Evolutionary conservation across 1,140 invertebrate genomes (phyloP), one percentile per base, ranked within the genome.

Genomic region (Marisa cornuarietis): DNA sequence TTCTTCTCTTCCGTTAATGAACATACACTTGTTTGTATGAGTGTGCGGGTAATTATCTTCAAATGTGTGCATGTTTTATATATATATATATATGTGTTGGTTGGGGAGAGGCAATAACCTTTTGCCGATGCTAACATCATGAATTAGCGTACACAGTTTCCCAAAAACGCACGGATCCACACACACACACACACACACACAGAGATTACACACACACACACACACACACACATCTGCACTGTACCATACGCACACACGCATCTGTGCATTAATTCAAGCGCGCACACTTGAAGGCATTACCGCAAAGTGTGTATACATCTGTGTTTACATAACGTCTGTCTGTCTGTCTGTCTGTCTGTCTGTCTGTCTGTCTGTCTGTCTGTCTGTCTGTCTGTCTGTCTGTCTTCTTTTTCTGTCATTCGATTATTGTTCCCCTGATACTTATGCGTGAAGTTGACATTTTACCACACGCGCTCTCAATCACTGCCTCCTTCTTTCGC

Each of bases 381-480:
- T 76, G 75, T 76, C 49, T 76, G 75, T 76, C 49, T 76, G 74
- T 76, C 20, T 76, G 74, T 75, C 26, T 75, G 73, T 75, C 24
- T 75, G 73, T 75, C 42, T 75, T 24, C 52, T 14, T 75, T 24
- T 75, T 0, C 52, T 65, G 62, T 65, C 18, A 24, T 2, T 24
- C 18, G 18, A 65, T 65, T 18, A 18, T 24, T 24, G n/a, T 65
- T 65, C 62, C 3, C 1, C 62, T 7, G 4, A 65, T 20, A 65
- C n/a, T 65, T 65, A 42, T 42, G 31, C 31, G 6, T 42, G 3
- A 42, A 42, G 31, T 42, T 6, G 2, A 42, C 31, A 42, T 42
- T 42, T 42, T 42, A 6, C 2, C 31, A 42, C 31, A 42, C 31
- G 31, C 6, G 31, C 31, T 42, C 31, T 42, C 31, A 42, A 42